A percentile compares a stretch with the other conserved stretches of the same genome.
Conservation (phyloP, 2,797 vertebrate species). For the Fundulus diaphanus region DNA sequence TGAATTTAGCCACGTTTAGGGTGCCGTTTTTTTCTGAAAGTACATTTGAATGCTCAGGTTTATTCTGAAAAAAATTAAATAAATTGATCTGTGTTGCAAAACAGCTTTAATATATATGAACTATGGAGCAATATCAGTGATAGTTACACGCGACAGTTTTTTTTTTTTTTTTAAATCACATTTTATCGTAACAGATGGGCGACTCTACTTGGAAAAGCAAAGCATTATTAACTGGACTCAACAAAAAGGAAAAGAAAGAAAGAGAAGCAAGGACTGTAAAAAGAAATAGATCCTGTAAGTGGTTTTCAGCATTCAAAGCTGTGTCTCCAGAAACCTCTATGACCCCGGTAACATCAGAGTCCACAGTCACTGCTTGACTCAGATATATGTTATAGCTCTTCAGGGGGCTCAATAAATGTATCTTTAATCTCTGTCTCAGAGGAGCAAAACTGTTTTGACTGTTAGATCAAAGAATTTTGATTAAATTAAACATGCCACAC, state of each 20-base stretch:
- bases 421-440: conserved; percentile 53
- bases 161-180: conserved; percentile 27
- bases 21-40: conserved; percentile 15
- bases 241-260: conserved; percentile 22
- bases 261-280: conserved; percentile 22
- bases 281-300: conserved; percentile 54
- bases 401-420: conserved; percentile 58
- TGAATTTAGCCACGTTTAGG: conserved; percentile 20
- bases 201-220: conserved; percentile 3
- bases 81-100: conserved; percentile 34
- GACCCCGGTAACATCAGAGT: conserved; percentile 51
- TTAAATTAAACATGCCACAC: conserved; percentile 24
- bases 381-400: conserved; percentile 59
- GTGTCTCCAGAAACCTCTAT: conserved; percentile 55
- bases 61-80: conserved; percentile 40
- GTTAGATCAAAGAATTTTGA: conserved; percentile 14
- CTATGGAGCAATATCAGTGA: not conserved
- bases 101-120: not conserved
- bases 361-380: conserved; percentile 22
- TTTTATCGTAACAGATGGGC: conserved; percentile 33
- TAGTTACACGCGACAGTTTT: not conserved
- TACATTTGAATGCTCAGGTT: conserved; percentile 23
- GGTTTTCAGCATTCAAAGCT: conserved; percentile 49
- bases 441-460: conserved; percentile 49
- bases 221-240: conserved; percentile 5